Base-by-base conservation (phyloP, 2,797 vertebrate species). In the Otolemur crassicaudatus region DNA sequence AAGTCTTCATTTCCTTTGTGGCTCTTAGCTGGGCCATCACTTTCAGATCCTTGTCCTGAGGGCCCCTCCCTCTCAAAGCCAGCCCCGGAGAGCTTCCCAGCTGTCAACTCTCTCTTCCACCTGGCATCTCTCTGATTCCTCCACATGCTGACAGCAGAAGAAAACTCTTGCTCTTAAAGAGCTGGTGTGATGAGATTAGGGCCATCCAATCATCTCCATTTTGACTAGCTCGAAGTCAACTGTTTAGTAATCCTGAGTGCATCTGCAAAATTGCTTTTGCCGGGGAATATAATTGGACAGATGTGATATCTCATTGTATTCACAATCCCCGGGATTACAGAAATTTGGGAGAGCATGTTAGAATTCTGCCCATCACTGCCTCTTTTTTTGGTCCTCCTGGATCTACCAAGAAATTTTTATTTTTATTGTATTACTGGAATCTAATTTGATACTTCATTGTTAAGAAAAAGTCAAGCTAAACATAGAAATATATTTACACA, bases 391-490 rank as follows among this genome's bases (percentile, higher is more conserved):
- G 12, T 60, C 81, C 60, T 65, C 37, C n/a, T 20, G 17, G 49
- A 76, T 58, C 9, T 10, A 83, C 2, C 43, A 60, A 37, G 23
- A 76, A 53, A 40, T 29, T 40, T 94, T 94, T 40, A 70, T 7
- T 81, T 93, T 94, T 82, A 23, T 46, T 87, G 13, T 61, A 34
- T 87, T 70, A 46, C 1, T 49, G 19, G 29, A 86, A n/a, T 7
- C 11, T 43, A 72, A 29, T 14, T 53, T 72, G 49, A 46, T 43
- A 0, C 83, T 86, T 82, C 49, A 88, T 25, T 69, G 3, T 86
- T 86, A 65, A 94, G 43, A 76, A 83, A 82, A 72, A 56, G 70
- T 69, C 5, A 69, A 90, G 79, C 16, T 53, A 86, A 92, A 85
- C 65, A 46, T 1, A 11, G 73, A 86, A 76, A 3, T 63, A n/a